A percentile compares a stretch with the other conserved stretches of the same genome.
Conservation (phyloP, 1,140 invertebrate species). For the Agrypnia vestita region DNA sequence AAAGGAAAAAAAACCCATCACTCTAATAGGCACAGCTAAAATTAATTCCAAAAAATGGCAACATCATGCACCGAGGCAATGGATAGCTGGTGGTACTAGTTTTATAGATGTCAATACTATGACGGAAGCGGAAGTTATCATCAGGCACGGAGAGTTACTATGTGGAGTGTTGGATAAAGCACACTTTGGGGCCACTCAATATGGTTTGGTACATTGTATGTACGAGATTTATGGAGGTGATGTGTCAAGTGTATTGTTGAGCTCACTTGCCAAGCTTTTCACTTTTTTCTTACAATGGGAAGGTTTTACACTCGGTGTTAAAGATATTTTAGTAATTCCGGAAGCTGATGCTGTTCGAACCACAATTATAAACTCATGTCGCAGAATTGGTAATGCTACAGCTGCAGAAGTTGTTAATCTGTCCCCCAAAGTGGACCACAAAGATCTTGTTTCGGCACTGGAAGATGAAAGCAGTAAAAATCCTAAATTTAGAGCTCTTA, state of each 20-base stretch:
- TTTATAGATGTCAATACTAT: constrained; percentile 78
- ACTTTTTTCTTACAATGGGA: constrained; percentile 91
- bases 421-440: constrained; percentile 72
- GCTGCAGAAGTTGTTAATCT: constrained; percentile 83
- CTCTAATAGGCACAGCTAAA: constrained; percentile 88
- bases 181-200: constrained; percentile 95
- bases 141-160: constrained; percentile 91
- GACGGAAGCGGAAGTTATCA: constrained; percentile 93
- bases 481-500: constrained; percentile 82
- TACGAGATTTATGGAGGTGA: constrained; percentile 95
- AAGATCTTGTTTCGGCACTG: constrained; percentile 78
- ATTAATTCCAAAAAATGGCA: constrained; percentile 88
- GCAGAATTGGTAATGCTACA: constrained; percentile 77
- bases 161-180: constrained; percentile 97
- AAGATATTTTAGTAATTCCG: constrained; percentile 90
- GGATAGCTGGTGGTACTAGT: constrained; percentile 77
- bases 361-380: constrained; percentile 80
- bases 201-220: constrained; percentile 93
- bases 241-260: constrained; percentile 86
- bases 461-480: constrained; percentile 83
- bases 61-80: constrained; percentile 70
- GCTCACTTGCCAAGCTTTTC: constrained; percentile 93
- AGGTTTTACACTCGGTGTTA: constrained; percentile 96
- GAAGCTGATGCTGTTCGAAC: constrained; percentile 82
- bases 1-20: constrained; percentile 80